Conservation (phyloP, 1,140 invertebrate species). For the Heliconius melpomene region DNA sequence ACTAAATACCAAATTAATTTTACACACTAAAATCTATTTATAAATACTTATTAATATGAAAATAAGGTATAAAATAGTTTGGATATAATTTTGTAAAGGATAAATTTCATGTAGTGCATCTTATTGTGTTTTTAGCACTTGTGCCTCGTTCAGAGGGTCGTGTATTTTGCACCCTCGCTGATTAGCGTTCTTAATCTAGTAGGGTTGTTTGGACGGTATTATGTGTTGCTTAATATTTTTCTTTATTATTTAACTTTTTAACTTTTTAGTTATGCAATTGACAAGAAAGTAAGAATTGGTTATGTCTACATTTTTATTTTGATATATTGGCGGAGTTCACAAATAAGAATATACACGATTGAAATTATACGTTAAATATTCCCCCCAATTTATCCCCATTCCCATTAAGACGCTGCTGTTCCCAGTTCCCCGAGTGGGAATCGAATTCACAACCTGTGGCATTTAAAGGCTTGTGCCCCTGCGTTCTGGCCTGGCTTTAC, state of each 20-base stretch:
- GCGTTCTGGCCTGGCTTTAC: too few species aligned
- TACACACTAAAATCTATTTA: not conserved
- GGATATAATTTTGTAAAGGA: slow-evolving; percentile 22
- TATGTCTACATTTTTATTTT: not conserved
- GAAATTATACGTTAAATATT: too few species aligned
- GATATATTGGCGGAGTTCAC: too few species aligned
- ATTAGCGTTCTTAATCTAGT: slow-evolving; percentile 79
- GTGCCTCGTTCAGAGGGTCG: slow-evolving; percentile 55
- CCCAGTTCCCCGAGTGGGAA: too few species aligned
- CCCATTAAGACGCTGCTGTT: too few species aligned
- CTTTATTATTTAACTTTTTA: not conserved
- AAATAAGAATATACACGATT: too few species aligned
- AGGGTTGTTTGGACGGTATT: slow-evolving; percentile 59
- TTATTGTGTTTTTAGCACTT: slow-evolving; percentile 79
- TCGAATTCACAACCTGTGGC: too few species aligned
- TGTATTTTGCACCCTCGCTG: slow-evolving; percentile 75
- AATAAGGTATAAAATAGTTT: slow-evolving; percentile 39
- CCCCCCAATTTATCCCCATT: too few species aligned
- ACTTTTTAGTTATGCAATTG: not conserved
- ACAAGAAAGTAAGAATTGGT: not conserved
- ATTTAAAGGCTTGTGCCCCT: too few species aligned
- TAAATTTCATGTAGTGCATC: slow-evolving; percentile 49
- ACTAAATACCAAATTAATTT: slow-evolving; percentile 48
- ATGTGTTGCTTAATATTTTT: slow-evolving; percentile 38
- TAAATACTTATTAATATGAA: slow-evolving; percentile 8